Evolutionary conservation across 2,797 vertebrate genomes (phyloP).

Genomic region (Lemur catta): DNA sequence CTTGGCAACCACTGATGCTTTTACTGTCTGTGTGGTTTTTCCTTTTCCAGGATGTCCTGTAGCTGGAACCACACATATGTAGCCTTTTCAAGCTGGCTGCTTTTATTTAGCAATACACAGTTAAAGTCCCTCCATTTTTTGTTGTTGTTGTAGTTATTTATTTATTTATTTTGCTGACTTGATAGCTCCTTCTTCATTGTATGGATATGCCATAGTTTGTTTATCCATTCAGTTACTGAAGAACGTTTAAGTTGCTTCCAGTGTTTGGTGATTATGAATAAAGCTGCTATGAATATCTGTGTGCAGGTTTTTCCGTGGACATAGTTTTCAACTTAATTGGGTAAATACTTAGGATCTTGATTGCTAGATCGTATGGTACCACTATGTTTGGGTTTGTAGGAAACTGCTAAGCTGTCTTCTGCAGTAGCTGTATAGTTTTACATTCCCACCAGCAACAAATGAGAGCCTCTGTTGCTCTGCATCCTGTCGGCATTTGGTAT

Average conservation of each 20-base stretch:
- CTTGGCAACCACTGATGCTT: background rate
- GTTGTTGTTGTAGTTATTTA: no score
- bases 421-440: background rate
- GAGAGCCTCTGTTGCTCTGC: background rate
- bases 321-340: background rate
- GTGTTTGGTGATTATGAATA: background rate
- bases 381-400: background rate
- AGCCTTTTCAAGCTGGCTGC: background rate
- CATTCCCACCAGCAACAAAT: background rate
- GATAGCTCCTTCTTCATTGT: background rate
- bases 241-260: background rate
- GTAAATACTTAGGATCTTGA: background rate
- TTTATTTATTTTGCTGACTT: no score
- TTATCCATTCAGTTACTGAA: background rate
- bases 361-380: background rate
- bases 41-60: background rate
- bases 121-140: background rate
- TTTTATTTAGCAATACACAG: background rate
- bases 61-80: rapidly evolving
- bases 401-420: background rate
- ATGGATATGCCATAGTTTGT: background rate
- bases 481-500: background rate
- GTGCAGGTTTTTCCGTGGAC: background rate
- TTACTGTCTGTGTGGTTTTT: background rate
- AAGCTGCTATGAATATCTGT: background rate